These are phyloP conservation scores for Psix sp. DNA, from an alignment of 1,140 invertebrate genomes.

Conservation along the genomic window DNA sequence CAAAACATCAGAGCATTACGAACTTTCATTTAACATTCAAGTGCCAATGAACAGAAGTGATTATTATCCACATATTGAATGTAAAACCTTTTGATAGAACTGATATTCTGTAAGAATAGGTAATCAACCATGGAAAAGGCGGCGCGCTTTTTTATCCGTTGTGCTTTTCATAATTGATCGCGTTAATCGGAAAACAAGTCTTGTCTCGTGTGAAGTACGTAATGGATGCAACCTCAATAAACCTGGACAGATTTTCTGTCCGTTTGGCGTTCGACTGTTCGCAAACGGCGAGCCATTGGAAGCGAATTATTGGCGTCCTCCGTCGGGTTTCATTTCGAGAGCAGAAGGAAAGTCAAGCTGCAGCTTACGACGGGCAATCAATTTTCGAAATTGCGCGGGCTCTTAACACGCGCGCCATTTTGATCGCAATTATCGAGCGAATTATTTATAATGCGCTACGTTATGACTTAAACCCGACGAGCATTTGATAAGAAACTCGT, in stretches of 20 bases:
- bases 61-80: too few species aligned
- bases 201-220: constrained; percentile 37
- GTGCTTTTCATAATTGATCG: constrained; percentile 40
- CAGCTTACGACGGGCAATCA: too few species aligned
- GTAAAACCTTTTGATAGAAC: too few species aligned
- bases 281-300: constrained; percentile 22
- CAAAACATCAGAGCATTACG: too few species aligned
- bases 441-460: too few species aligned
- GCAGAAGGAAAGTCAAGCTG: constrained; percentile 25
- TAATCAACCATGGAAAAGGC: constrained; percentile 4
- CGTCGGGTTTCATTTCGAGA: constrained; percentile 20
- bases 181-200: constrained; percentile 41
- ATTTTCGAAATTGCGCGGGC: too few species aligned
- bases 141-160: constrained; percentile 24
- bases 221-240: constrained; percentile 55
- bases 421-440: too few species aligned
- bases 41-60: too few species aligned
- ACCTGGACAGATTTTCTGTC: constrained; percentile 45
- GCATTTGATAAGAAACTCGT: constrained; percentile 10
- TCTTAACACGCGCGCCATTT: too few species aligned
- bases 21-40: too few species aligned
- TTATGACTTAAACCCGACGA: too few species aligned
- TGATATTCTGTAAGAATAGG: constrained; percentile 6
- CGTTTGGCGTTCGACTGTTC: constrained; percentile 31
- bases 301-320: constrained; percentile 35